These are phyloP conservation scores for Caenorhabditis zanzibari DNA, from an alignment of 2,888 invertebrate species.

Conservation along the genomic window DNA sequence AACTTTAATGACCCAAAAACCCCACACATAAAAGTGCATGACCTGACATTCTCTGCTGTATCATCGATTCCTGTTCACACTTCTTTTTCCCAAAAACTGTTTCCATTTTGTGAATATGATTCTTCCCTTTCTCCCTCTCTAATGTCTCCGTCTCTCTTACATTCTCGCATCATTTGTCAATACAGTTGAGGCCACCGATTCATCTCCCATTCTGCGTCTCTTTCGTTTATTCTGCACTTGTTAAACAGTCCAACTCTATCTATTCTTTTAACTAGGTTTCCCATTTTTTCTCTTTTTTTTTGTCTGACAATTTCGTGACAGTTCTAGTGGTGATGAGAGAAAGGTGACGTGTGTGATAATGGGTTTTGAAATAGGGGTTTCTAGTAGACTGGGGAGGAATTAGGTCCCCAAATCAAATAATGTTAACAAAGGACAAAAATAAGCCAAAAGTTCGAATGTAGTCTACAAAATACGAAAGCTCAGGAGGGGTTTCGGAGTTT, in stretches of 20 bases:
- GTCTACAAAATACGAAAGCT: not conserved
- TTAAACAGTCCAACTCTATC: constrained; percentile 52
- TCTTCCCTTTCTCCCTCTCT: constrained; percentile 3
- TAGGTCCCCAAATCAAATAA: too few relatives aligned
- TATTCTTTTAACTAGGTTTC: constrained; percentile 14
- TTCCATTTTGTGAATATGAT: constrained; percentile 11
- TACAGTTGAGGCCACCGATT: constrained; percentile 45
- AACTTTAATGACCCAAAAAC: not conserved
- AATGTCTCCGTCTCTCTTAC: constrained; percentile 37
- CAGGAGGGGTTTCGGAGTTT: not conserved
- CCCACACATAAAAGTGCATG: constrained; percentile 5
- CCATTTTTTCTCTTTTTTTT: constrained; percentile 12
- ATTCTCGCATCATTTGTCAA: constrained; percentile 52
- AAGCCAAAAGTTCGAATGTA: not conserved
- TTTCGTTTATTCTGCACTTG: constrained; percentile 31
- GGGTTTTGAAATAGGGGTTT: not conserved
- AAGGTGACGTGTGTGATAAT: not conserved
- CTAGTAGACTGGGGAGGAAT: too few relatives aligned
- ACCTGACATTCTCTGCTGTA: not conserved
- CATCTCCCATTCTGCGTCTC: constrained; percentile 39
- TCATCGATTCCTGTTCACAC: constrained; percentile 12
- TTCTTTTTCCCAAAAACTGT: not conserved
- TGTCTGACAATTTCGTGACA: not conserved
- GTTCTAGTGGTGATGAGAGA: not conserved
- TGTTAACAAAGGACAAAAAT: too few relatives aligned